Evolutionary conservation across 2,113 vertebrate genomes (phyloP).

Genomic region (Astur gentilis): DNA sequence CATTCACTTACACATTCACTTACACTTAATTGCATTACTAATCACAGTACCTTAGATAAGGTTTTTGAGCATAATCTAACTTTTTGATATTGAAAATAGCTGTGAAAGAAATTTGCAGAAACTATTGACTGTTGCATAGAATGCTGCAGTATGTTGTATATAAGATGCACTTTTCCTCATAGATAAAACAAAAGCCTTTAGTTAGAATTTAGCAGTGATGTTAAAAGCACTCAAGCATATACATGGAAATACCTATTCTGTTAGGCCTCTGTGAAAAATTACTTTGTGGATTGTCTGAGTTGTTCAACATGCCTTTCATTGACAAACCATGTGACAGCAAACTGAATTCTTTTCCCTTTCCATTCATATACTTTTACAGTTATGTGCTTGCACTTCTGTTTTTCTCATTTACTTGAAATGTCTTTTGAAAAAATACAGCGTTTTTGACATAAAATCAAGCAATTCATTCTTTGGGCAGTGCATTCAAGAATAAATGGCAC

Average conservation of each 20-base stretch:
- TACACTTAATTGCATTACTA: not conserved
- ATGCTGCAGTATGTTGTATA: not conserved
- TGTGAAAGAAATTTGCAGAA: not conserved
- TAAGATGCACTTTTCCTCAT: not conserved
- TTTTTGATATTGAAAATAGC: not conserved
- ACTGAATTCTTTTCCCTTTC: not conserved
- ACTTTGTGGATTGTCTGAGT: not conserved
- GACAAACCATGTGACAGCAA: not conserved
- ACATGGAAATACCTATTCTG: not conserved
- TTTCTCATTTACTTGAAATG: not conserved
- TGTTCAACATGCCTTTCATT: not conserved
- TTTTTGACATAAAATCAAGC: not conserved
- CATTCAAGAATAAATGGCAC: not conserved
- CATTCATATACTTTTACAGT: not conserved
- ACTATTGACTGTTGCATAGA: not conserved
- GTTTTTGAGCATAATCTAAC: not conserved
- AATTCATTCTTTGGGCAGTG: not conserved
- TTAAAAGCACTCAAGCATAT: not conserved
- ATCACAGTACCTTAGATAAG: not conserved
- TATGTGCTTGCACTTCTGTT: not conserved
- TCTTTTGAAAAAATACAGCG: not conserved
- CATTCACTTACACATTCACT: not conserved
- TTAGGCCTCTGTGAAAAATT: not conserved
- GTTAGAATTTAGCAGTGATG: not conserved
- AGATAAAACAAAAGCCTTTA: not conserved